phyloP scores from a whole-genome alignment of 2,113 vertebrate genomes.

The Gallinago paraguaiae region DNA sequence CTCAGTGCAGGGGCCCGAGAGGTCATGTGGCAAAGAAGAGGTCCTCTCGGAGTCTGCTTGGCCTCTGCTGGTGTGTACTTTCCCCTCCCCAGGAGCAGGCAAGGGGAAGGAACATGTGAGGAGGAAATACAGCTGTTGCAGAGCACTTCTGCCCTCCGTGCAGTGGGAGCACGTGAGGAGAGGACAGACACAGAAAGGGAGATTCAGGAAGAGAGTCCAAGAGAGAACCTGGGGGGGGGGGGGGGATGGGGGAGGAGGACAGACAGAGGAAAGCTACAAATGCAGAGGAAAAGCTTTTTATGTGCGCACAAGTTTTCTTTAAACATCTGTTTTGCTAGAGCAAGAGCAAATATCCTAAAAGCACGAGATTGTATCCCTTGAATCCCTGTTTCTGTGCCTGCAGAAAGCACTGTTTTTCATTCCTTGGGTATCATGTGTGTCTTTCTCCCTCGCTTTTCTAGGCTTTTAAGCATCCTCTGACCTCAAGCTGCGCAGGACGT shows the following conservation, averaged over 20 bases:
- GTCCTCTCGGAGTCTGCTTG: neutral
- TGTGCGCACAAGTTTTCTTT: neutral
- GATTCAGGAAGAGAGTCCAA: neutral
- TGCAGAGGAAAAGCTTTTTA: neutral
- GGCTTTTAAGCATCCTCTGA: neutral
- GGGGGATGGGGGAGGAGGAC: no score
- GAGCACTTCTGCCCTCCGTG: neutral
- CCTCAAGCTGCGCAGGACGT: neutral
- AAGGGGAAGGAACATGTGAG: neutral
- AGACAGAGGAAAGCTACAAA: neutral
- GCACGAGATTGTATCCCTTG: neutral
- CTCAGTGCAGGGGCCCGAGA: neutral
- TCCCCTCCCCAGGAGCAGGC: neutral
- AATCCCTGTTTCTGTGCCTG: neutral
- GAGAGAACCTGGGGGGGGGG: rapidly evolving
- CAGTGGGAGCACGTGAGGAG: neutral
- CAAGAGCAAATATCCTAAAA: neutral
- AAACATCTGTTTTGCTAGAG: neutral
- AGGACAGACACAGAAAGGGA: neutral
- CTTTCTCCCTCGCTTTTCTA: neutral
- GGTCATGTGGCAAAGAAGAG: neutral
- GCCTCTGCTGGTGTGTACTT: neutral
- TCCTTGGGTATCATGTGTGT: neutral
- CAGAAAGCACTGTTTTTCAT: neutral
- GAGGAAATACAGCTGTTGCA: conserved; percentile 38